Conservation (phyloP, 2,113 vertebrate species). For the Oxyura jamaicensis region DNA sequence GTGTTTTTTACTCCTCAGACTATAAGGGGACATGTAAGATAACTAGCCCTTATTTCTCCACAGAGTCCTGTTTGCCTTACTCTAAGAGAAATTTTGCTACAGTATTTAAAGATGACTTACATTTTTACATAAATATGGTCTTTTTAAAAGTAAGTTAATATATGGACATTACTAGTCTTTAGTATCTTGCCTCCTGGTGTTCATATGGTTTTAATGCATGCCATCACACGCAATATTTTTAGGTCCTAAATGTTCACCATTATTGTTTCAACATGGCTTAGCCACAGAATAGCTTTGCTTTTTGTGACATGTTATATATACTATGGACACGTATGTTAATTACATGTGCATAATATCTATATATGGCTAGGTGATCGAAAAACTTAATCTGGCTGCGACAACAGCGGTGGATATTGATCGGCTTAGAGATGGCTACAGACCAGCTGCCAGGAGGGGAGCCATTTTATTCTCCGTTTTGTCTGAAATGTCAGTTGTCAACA, state of each 20-base stretch:
- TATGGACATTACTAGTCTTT: background rate
- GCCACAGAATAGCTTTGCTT: background rate
- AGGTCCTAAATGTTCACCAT: background rate
- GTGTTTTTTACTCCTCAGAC: background rate
- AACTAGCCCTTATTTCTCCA: background rate
- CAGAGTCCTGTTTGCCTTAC: background rate
- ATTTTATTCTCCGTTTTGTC: slow-evolving; percentile 94
- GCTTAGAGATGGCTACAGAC: slow-evolving; percentile 92
- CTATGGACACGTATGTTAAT: background rate
- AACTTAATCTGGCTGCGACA: slow-evolving; percentile 87
- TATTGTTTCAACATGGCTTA: background rate
- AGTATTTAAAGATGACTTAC: background rate
- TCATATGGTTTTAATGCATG: background rate
- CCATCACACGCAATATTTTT: background rate
- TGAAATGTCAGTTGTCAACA: slow-evolving; percentile 93
- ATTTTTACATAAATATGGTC: background rate
- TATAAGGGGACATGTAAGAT: background rate
- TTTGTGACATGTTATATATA: accelerated
- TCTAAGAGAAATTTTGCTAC: background rate
- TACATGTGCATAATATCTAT: background rate
- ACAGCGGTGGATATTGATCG: slow-evolving; percentile 87
- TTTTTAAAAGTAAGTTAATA: background rate
- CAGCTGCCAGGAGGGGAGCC: slow-evolving; percentile 90
- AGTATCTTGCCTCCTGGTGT: background rate
- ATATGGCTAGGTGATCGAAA: slow-evolving; percentile 88